Evolutionary conservation across 2,797 vertebrate species (phyloP), one percentile per base, ranked within the genome.

Genomic region (Gouania willdenowi): DNA sequence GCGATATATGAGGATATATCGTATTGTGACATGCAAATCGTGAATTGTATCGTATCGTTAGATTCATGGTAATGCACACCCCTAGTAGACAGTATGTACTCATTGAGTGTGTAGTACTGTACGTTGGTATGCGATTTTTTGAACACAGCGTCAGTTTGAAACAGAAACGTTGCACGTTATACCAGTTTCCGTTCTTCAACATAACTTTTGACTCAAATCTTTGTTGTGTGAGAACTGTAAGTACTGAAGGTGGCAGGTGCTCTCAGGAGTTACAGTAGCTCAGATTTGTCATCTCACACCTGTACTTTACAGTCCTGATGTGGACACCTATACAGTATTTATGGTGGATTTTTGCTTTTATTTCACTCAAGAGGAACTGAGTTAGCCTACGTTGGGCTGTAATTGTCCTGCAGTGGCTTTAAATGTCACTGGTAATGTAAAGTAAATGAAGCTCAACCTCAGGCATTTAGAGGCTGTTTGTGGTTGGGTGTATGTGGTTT

Each of bases 351-450:
- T 19, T 35, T 11, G 5, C 11, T 17, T 19, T 46, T 20, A 33
- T 14, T 26, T 18, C 13, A 37, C 19, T 13, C 49, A 51, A 36
- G 21, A 19, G 12, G 34, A 34, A 25, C 27, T 31, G 4, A 18
- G 69, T 50, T 12, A 36, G 40, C 11, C 29, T 23, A 17, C 13
- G 22, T 18, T 20, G 18, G 32, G 26, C 19, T 10, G 1, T 31
- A 54, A 67, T 47, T 45, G 33, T 23, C 33, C 44, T 4, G 6
- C 23, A 49, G 16, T 15, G 29, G 21, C 34, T 55, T 33, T 4
- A 65, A 66, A 65, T 55, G 57, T 45, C 39, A 51, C 19, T 18
- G 34, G 15, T 48, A 33, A 64, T 51, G 41, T 38, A 36, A 41
- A 47, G 49, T 50, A 52, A 62, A 41, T 54, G 36, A 61, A 45